Evolutionary conservation across 2,797 vertebrate species (phyloP), one percentile per base, ranked within the genome.

Genomic region (Xiphophorus birchmanni): DNA sequence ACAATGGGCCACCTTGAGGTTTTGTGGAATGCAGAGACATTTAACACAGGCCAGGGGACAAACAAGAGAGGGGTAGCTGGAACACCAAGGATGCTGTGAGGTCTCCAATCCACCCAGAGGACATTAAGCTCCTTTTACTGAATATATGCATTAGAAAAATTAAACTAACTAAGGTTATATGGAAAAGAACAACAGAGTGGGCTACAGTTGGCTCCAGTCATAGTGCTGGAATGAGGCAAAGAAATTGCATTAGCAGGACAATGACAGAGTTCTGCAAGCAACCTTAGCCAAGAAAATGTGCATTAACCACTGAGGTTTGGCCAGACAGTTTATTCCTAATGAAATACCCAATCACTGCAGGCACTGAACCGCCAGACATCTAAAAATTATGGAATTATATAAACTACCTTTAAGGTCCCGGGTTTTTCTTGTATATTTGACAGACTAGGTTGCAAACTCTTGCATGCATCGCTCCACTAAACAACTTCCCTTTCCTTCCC

Each of bases 1-100:
- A 90, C 89, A 91, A 89, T 88, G 56, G 82, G 50, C 80, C 84
- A 88, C 82, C 83, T 88, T 89, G 77, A 82, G 85, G 74, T 80
- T 86, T 77, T 23, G 48, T 82, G 84, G 84, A 82, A 87, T 76
- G 83, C 73, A 76, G 69, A 79, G 78, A 83, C 82, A 67, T 26
- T 42, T 40, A 47, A 81, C 44, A n/a, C 32, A 67, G 74, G 5
- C 76, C 42, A 32, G 79, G 71, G n/a, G 73, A 78, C 85, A 52
- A 80, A 78, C 73, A 56, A 56, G 54, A n/a, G 11, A 26, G 54
- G 26, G 7, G 54, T 42, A 69, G 23, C 65, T 69, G 18, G 37
- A 26, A 42, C 45, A 71, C 76, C 73, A 69, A 37, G 73, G 44
- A 84, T 80, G 69, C 72, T 69, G 52, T 44, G 74, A 76, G 56